Base-by-base conservation (phyloP, 2,888 invertebrate species). In the Idaea aversata region DNA sequence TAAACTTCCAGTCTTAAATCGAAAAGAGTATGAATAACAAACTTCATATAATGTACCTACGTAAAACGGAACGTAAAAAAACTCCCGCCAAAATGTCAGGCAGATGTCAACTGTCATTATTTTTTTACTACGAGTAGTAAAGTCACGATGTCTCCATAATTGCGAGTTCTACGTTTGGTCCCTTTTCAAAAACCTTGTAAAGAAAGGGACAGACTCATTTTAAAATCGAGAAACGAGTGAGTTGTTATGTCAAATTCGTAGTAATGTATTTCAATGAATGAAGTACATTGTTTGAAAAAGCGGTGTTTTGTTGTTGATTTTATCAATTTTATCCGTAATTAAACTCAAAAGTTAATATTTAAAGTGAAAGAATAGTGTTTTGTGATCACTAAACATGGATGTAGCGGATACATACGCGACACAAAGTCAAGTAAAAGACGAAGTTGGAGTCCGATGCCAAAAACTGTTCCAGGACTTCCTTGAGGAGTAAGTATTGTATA, bases 391-490 rank as follows among this genome's bases (percentile, higher is more conserved):
- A 38, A 79, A 70, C 70, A 78, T 81, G 97, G 97, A 98, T 96
- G 96, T 97, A 80, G 96, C 96, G 61, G 96, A 97, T 81, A 93
- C 95, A 67, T 95, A 95, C 86, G 94, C 94, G 69, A 96, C 96
- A 38, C 96, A 96, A 84, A 91, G 94, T 70, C 96, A 95, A 78
- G 96, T 98, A 0, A 96, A 96, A 82, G 99, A 99, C 88, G 97
- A 98, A 82, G 96, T 99, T 75, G 99, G 98, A 73, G 95, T 97
- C 58, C 95, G 98, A 67, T 98, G 98, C 84, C 99, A 99, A 87
- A 98, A 98, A 88, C 93, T 99, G 59, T 99, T 99, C 87, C 98
- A 98, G 84, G 98, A 98, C 87, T 99, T 99, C 82, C 93, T 99
- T 35, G 97, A 98, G 88, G 98, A 98, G 98, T 99, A 88, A 94